phyloP scores from a whole-genome alignment of 1,140 invertebrate species.

The Pristionchus pacificus region DNA sequence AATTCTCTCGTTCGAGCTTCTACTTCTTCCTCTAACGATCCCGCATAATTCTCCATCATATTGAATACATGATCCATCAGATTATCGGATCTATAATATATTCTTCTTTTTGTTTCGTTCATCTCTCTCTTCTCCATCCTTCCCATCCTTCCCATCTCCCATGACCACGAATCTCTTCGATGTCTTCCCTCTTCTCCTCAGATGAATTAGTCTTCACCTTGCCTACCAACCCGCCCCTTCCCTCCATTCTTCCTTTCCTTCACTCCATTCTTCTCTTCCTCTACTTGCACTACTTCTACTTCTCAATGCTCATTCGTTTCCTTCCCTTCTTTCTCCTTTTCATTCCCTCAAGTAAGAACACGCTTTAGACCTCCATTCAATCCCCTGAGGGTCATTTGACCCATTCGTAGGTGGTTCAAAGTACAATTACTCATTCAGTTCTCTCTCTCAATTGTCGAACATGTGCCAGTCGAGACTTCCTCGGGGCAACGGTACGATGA shows the following conservation, averaged over 20 bases:
- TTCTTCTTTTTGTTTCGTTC: no score
- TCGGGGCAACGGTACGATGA: no score
- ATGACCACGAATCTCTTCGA: background rate
- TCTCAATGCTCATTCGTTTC: no score
- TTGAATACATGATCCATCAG: constrained; percentile 39
- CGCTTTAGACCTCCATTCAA: no score
- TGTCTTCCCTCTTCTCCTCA: background rate
- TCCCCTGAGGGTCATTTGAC: no score
- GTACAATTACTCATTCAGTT: no score
- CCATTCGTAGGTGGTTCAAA: no score
- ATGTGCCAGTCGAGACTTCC: no score
- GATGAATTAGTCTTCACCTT: background rate
- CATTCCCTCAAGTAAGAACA: no score
- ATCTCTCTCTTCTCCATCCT: background rate
- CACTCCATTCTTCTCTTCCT: constrained; percentile 1
- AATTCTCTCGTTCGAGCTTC: constrained; percentile 87
- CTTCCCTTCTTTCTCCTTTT: no score
- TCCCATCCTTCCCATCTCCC: background rate
- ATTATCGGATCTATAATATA: constrained; percentile 27
- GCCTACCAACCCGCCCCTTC: background rate
- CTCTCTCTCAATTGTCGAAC: no score
- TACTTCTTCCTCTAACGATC: constrained; percentile 72
- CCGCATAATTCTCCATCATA: constrained; percentile 34
- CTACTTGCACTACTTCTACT: no score
- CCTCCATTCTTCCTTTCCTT: background rate